phyloP scores from a whole-genome alignment of 2,113 vertebrate genomes.

The Melanerpes aurifrons region DNA sequence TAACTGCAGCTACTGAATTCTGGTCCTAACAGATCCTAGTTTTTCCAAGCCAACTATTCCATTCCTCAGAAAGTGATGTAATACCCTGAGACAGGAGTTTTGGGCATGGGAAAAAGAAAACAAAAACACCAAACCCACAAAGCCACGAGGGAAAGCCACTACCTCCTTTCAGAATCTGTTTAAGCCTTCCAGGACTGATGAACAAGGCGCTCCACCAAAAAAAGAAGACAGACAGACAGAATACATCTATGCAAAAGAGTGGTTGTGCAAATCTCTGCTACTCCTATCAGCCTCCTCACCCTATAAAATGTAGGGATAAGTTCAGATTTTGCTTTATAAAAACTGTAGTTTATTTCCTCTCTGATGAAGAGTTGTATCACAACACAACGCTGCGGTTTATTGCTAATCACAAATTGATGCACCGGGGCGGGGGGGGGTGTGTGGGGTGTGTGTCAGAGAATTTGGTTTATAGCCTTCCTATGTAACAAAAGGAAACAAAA shows the following conservation, averaged over 20 bases:
- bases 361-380: constrained; percentile 73
- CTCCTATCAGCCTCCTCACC: not conserved
- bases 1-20: not conserved
- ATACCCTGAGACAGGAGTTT: constrained; percentile 29
- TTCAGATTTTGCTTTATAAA: constrained; percentile 52
- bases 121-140: not conserved
- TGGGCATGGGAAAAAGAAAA: not conserved
- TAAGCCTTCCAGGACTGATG: not conserved
- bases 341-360: constrained; percentile 58
- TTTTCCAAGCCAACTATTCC: not conserved
- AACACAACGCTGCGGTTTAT: constrained; percentile 75
- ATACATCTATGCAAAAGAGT: not conserved
- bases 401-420: constrained; percentile 79
- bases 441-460: constrained; percentile 59
- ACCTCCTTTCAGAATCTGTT: not conserved
- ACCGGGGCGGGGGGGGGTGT: constrained; percentile 43
- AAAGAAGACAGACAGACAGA: not conserved
- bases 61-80: not conserved
- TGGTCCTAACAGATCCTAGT: not conserved
- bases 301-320: constrained; percentile 59
- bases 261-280: constrained; percentile 49
- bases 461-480: constrained; percentile 82
- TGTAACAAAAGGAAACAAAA: constrained; percentile 74
- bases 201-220: not conserved
- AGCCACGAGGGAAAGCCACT: not conserved